Conservation (phyloP, 2,797 vertebrate species). For the Melanotaenia nigrans region DNA sequence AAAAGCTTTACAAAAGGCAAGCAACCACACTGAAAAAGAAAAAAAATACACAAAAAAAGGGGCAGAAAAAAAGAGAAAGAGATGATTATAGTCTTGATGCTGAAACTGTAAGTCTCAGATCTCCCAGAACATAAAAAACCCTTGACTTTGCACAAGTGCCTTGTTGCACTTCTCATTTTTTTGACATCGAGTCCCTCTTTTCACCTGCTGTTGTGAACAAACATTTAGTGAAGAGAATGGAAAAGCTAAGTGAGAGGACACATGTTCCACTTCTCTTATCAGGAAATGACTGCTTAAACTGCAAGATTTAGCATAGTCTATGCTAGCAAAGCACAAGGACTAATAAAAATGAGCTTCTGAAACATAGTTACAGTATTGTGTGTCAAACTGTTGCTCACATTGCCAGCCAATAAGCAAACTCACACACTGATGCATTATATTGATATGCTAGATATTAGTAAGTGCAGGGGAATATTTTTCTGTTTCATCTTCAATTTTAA, state of each 20-base stretch:
- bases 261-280: constrained; percentile 27
- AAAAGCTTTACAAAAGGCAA: constrained; percentile 27
- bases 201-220: constrained; percentile 68
- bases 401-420: background rate
- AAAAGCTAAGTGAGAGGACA: constrained; percentile 39
- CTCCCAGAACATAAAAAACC: constrained; percentile 55
- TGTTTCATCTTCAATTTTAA: background rate
- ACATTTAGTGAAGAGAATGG: constrained; percentile 61
- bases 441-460: background rate
- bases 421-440: background rate
- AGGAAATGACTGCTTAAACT: constrained; percentile 15
- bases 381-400: background rate
- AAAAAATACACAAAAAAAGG: background rate
- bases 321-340: background rate
- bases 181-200: constrained; percentile 57
- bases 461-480: background rate
- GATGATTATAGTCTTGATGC: constrained; percentile 32
- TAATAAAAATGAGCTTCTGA: background rate
- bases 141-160: constrained; percentile 52
- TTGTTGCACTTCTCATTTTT: constrained; percentile 50
- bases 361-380: background rate
- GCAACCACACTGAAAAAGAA: constrained; percentile 2
- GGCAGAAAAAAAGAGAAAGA: constrained; percentile 10
- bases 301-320: background rate
- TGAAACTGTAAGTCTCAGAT: constrained; percentile 42